Evolutionary conservation across 1,140 invertebrate genomes (phyloP), one percentile per base, ranked within the genome.

Genomic region (Hydropsyche tenuis): DNA sequence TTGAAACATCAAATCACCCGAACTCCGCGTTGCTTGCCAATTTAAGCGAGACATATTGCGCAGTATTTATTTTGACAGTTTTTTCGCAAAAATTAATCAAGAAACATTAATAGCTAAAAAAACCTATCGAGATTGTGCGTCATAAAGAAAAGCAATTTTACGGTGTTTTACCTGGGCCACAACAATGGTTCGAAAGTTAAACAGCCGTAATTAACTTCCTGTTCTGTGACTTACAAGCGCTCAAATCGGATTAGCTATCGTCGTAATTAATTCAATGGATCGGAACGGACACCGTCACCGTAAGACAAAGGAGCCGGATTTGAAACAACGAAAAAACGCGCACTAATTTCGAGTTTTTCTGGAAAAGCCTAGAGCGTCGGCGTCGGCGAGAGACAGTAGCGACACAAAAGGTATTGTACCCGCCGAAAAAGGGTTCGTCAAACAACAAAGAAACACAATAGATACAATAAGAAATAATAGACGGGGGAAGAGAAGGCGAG

Each of bases 391-490:
- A 68, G 64, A 43, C 64, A 42, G 23, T 53, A 43, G 63, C 43
- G 65, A 69, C 71, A 75, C 74, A 75, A 73, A 76, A 70, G 72
- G 75, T 74, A 73, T 73, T 73, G 75, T 73, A 65, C 73, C n/a
- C 11, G 11, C 30, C 18, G 51, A 53, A 71, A 72, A 76, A 73
- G 75, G 75, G 75, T 76, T 73, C 72, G 72, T 76, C 75, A 51
- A 66, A 37, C 72, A 64, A 66, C 42, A 73, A 66, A 73, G 63
- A 27, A 69, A 72, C 73, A 73, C 75, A 77, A 77, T 77, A 74
- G 75, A 69, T 37, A 73, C 75, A 77, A 77, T 74, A 77, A 77
- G 75, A 77, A 77, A 74, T 77, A 77, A 77, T 74, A 77, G 73
- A 37, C 37, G 63, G 23, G 20, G 2, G 51, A 16, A 20, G n/a